phyloP scores from a whole-genome alignment of 1,140 invertebrate species.

The Galleria mellonella region DNA sequence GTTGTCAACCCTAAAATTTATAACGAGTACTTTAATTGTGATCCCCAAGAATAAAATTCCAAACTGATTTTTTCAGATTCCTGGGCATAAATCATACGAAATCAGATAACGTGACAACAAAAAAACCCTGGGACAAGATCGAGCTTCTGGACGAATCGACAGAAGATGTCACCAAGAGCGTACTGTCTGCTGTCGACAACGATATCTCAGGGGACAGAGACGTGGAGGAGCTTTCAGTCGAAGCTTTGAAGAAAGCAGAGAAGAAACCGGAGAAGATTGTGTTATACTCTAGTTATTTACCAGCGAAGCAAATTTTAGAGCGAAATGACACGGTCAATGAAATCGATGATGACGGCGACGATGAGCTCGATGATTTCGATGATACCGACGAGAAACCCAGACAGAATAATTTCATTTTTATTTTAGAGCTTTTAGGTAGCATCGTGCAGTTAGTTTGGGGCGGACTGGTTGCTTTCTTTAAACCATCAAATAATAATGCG shows the following conservation, averaged over 20 bases:
- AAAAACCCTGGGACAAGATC: slow-evolving; percentile 36
- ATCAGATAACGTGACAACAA: slow-evolving; percentile 30
- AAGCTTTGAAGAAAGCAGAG: slow-evolving; percentile 37
- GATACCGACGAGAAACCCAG: slow-evolving; percentile 19
- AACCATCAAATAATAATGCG: slow-evolving; percentile 1
- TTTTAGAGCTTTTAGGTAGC: slow-evolving; percentile 49
- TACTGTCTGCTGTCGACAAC: slow-evolving; percentile 34
- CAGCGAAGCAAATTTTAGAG: slow-evolving; percentile 20
- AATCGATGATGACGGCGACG: slow-evolving; percentile 19
- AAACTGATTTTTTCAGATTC: slow-evolving; percentile 36
- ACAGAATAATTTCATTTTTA: slow-evolving; percentile 39
- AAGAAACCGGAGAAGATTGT: slow-evolving; percentile 60
- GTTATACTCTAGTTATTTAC: slow-evolving; percentile 45
- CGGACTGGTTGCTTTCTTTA: slow-evolving; percentile 34
- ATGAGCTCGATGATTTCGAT: slow-evolving; percentile 32
- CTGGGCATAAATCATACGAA: slow-evolving; percentile 35
- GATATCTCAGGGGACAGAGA: slow-evolving; percentile 43
- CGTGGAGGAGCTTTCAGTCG: slow-evolving; percentile 46
- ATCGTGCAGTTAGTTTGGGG: slow-evolving; percentile 45
- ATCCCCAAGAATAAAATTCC: too few relatives aligned
- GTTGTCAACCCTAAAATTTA: too few relatives aligned
- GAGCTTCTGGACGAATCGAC: slow-evolving; percentile 49
- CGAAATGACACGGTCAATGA: slow-evolving; percentile 28
- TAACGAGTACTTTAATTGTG: too few relatives aligned
- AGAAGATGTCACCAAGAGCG: slow-evolving; percentile 24